These are phyloP conservation scores for Proales similis DNA, from an alignment of 1,140 invertebrate species.

Conservation along the genomic window DNA sequence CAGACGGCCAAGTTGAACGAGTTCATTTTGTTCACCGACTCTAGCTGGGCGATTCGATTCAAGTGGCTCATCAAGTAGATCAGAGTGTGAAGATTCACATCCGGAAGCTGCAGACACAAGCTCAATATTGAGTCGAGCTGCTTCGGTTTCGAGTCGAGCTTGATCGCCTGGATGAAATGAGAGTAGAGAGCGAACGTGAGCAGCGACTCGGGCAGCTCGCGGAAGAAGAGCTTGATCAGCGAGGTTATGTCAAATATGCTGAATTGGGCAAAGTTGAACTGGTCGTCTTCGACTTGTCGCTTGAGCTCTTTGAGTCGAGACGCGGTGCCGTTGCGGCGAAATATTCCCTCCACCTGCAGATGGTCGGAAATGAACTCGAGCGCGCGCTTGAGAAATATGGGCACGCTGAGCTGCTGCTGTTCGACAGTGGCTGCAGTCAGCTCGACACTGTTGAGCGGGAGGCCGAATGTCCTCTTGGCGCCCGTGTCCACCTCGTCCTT, in stretches of 20 bases:
- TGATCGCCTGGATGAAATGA: conserved; percentile 33
- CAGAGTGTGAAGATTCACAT: conserved; percentile 18
- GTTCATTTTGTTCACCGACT: conserved; percentile 33
- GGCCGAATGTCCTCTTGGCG: conserved; percentile 19
- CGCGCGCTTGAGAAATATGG: conserved; percentile 17
- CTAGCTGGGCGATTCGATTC: conserved; percentile 17
- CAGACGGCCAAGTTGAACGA: conserved; percentile 35
- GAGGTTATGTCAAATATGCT: conserved; percentile 30
- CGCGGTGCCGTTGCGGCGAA: conserved; percentile 27
- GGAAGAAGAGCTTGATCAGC: conserved; percentile 27
- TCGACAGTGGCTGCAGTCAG: conserved; percentile 3
- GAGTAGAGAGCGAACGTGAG: conserved; percentile 27
- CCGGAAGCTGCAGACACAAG: conserved; percentile 26
- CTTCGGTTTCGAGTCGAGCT: conserved; percentile 17
- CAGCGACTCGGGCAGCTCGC: conserved; percentile 26
- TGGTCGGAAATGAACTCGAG: conserved; percentile 14
- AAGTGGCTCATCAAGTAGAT: conserved; percentile 30
- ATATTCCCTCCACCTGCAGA: conserved; percentile 16
- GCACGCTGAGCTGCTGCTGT: conserved; percentile 11
- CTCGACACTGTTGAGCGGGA: conserved; percentile 1
- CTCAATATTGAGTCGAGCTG: conserved; percentile 29
- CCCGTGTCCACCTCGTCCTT: too few relatives aligned
- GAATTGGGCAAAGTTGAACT: conserved; percentile 34
- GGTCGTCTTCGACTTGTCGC: conserved; percentile 29
- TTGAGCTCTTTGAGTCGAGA: conserved; percentile 36